Evolutionary conservation across 53 echinoderm and acorn worm genomes (phyloP), one percentile per base, ranked within the genome.

Genomic region (Astropecten irregularis): DNA sequence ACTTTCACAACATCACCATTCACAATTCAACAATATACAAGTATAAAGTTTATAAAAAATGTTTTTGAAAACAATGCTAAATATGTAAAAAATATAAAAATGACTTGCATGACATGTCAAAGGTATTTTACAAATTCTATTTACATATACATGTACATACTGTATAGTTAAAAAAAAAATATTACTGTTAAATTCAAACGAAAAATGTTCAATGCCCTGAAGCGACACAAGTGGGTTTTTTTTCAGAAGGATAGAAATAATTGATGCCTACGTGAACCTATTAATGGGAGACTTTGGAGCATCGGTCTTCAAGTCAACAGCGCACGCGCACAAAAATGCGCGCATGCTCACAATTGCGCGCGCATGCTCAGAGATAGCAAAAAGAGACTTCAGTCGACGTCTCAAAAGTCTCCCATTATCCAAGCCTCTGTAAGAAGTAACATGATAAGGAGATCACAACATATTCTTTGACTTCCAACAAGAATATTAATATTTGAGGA

Each of bases 71-170:
- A 79, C 79, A 48, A 74, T 74, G 25, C 18, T 21, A 31, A 29
- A 79, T 20, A 62, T 44, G 44, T 61, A 62, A 77, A 77, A 77
- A 61, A 79, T 79, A 79, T 61, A 79, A 62, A 68, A 79, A 61
- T 40, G 61, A 79, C 79, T 79, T 79, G 59, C 62, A 42, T 62
- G 27, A 61, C 37, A 31, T 79, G 62, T 60, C 40, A 79, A 61
- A 31, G 15, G 9, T 60, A 56, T 31, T 76, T 23, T 79, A 79
- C 79, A 79, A 39, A 42, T 62, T 79, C 30, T 79, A 79, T 60
- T 72, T 59, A 59, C 60, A 59, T 59, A 6, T 68, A 61, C 62
- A 79, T 79, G 60, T 79, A 79, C 79, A 61, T 61, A 47, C 26
- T 60, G 31, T 42, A 42, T 42, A 42, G 42, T 19, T 66, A 37